Conservation (phyloP, 2,797 vertebrate species). For the Micropoecilia bifurca region DNA sequence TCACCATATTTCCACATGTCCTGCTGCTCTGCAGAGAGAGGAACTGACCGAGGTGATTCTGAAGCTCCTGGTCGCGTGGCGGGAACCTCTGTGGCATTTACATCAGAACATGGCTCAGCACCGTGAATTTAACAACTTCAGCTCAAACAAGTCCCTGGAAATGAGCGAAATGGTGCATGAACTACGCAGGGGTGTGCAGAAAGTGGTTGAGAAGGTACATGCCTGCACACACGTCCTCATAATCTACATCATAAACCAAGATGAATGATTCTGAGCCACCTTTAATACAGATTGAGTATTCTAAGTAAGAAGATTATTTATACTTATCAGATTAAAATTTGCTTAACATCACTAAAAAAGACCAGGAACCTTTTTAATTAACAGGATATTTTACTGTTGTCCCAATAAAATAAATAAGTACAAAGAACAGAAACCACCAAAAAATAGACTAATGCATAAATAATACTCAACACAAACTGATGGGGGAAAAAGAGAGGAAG, state of each 20-base stretch:
- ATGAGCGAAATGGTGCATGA: conserved; percentile 86
- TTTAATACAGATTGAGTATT: too few relatives aligned
- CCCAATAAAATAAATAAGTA: not conserved
- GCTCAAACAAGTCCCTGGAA: conserved; percentile 83
- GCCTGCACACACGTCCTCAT: not conserved
- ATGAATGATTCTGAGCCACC: not conserved
- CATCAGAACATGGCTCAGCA: conserved; percentile 80
- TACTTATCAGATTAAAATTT: not conserved
- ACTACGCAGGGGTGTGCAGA: conserved; percentile 83
- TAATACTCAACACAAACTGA: not conserved
- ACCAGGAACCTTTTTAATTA: not conserved
- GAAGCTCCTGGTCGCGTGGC: conserved; percentile 85
- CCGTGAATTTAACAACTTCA: conserved; percentile 77
- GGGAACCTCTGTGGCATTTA: conserved; percentile 84
- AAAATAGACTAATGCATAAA: not conserved
- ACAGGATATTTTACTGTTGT: not conserved
- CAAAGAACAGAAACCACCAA: not conserved
- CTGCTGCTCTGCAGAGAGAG: conserved; percentile 72
- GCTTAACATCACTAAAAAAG: not conserved
- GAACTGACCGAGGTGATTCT: conserved; percentile 84
- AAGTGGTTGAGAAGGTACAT: conserved; percentile 81
- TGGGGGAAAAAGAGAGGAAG: not conserved
- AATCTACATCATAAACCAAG: not conserved
- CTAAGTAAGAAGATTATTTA: not conserved
- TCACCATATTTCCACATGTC: not conserved